Percentiles rank a stretch among this genome's conserved stretches.
phyloP scores from a whole-genome alignment of 2,888 invertebrate genomes.

The Thera obeliscata region DNA sequence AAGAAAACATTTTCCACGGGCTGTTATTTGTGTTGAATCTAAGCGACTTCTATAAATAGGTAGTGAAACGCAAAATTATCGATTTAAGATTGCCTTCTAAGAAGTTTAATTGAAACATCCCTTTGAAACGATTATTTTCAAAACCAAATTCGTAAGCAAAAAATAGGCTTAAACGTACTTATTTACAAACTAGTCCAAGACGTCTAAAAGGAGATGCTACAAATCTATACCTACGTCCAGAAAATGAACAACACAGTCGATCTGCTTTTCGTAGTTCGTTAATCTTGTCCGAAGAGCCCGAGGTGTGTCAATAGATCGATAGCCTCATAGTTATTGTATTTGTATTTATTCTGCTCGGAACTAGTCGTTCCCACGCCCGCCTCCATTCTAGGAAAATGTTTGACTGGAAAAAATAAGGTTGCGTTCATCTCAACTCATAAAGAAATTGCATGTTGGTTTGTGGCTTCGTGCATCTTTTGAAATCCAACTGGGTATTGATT shows the following conservation, averaged over 20 bases:
- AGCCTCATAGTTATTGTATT: conserved; percentile 60
- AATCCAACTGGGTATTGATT: neutral
- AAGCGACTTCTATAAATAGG: too few relatives aligned
- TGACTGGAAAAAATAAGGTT: conserved; percentile 42
- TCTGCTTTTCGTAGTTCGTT: conserved; percentile 15
- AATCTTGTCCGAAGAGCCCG: conserved; percentile 22
- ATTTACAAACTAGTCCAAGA: too few relatives aligned
- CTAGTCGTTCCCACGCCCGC: conserved; percentile 61
- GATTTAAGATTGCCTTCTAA: too few relatives aligned
- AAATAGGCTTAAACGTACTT: too few relatives aligned
- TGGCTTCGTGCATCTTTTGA: neutral
- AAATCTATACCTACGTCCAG: neutral
- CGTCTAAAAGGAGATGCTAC: neutral
- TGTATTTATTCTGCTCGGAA: conserved; percentile 67
- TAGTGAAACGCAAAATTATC: too few relatives aligned
- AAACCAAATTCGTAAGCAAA: too few relatives aligned
- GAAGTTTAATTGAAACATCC: too few relatives aligned
- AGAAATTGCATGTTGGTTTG: neutral
- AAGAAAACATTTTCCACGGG: too few relatives aligned
- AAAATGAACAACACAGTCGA: conserved; percentile 2
- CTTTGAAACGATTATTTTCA: too few relatives aligned
- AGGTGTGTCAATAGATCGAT: conserved; percentile 64
- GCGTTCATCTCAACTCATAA: neutral
- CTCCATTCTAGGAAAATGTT: conserved; percentile 60
- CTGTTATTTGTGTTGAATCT: too few relatives aligned